phyloP scores from a whole-genome alignment of 2,888 invertebrate genomes.

The Fragum whitleyi region DNA sequence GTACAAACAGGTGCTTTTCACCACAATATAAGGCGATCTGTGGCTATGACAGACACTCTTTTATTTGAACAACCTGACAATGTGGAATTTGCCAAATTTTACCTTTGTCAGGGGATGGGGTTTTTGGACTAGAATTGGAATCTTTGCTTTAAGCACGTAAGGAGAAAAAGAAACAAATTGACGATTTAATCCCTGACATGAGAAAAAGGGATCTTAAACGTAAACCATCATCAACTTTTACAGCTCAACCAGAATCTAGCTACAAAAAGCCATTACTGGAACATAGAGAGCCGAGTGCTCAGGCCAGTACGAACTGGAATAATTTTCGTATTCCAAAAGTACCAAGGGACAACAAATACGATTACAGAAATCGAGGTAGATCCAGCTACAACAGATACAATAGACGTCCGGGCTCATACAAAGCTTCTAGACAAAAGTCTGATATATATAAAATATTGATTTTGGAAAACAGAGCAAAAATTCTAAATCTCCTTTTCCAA shows the following conservation, averaged over 20 bases:
- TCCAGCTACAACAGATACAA: not conserved
- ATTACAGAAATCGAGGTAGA: not conserved
- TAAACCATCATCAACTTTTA: not conserved
- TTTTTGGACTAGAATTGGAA: conserved; percentile 40
- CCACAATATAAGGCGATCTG: conserved; percentile 31
- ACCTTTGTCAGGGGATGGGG: conserved; percentile 44
- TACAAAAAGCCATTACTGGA: conserved; percentile 12
- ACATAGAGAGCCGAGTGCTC: not conserved
- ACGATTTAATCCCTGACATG: conserved; percentile 41
- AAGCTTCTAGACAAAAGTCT: not conserved
- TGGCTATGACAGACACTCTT: conserved; percentile 41
- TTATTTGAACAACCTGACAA: conserved; percentile 20
- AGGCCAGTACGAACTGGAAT: not conserved
- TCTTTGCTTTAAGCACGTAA: conserved; percentile 37
- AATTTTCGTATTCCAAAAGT: conserved; percentile 29
- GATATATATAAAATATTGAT: conserved; percentile 21
- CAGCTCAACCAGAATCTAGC: not conserved
- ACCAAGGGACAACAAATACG: conserved; percentile 1
- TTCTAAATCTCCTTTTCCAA: conserved; percentile 42
- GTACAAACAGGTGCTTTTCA: conserved; percentile 47
- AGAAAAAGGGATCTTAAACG: conserved; percentile 24
- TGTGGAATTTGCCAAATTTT: conserved; percentile 35
- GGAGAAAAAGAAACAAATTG: conserved; percentile 53
- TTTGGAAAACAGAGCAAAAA: conserved; percentile 22
- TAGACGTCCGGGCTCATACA: conserved; percentile 16